Evolutionary conservation across 2,797 vertebrate species (phyloP).

Genomic region (Rhinella marina): DNA sequence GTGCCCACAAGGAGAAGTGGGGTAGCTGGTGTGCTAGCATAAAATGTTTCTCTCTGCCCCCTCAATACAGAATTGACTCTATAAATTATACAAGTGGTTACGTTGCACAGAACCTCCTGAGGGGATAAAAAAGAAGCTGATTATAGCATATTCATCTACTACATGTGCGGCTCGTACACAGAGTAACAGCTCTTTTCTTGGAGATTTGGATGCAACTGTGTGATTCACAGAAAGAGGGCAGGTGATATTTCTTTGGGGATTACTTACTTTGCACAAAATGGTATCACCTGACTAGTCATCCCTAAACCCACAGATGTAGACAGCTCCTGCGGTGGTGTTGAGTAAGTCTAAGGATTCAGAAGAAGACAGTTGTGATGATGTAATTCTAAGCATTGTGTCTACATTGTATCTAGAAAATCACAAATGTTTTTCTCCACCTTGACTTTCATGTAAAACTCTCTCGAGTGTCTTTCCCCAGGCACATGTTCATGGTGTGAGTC

Average conservation of each 20-base stretch:
- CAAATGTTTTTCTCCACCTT: background rate
- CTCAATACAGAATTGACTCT: too few relatives aligned
- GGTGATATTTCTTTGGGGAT: constrained; percentile 2
- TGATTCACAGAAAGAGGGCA: constrained; percentile 14
- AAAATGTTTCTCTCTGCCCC: too few relatives aligned
- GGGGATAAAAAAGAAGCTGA: background rate
- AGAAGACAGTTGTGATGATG: constrained; percentile 7
- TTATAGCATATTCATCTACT: background rate
- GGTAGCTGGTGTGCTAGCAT: too few relatives aligned
- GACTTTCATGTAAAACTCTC: constrained; percentile 2
- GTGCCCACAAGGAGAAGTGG: too few relatives aligned
- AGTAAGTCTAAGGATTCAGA: background rate
- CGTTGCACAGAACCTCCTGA: background rate
- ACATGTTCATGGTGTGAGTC: constrained; percentile 26
- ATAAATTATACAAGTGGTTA: too few relatives aligned
- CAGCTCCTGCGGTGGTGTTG: background rate
- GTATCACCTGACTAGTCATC: background rate
- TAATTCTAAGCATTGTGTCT: constrained; percentile 11
- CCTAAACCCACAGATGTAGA: background rate
- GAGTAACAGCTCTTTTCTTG: background rate
- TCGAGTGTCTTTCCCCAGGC: background rate
- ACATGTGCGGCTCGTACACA: background rate
- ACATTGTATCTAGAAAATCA: constrained; percentile 33
- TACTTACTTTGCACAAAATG: constrained; percentile 28
- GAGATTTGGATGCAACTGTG: background rate